phyloP scores from a whole-genome alignment of 1,140 invertebrate species.

The Leptopilina clavipes region DNA sequence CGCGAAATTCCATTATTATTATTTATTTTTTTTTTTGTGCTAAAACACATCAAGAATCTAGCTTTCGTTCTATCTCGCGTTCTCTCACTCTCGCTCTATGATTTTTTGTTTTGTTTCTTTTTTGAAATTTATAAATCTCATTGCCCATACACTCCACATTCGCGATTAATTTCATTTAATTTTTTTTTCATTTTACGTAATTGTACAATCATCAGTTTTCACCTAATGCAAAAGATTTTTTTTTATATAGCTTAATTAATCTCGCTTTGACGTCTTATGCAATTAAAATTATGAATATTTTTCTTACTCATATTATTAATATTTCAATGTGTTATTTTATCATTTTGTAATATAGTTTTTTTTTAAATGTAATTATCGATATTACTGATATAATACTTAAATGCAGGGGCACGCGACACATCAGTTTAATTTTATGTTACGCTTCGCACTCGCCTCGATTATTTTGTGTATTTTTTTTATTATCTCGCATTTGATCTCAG shows the following conservation, averaged over 20 bases:
- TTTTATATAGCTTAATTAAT: constrained; percentile 55
- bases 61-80: neutral
- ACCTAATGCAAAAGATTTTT: constrained; percentile 68
- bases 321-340: constrained; percentile 66
- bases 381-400: constrained; percentile 71
- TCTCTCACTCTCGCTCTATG: constrained; percentile 26
- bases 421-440: constrained; percentile 48
- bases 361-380: constrained; percentile 69
- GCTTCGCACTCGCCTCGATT: constrained; percentile 41
- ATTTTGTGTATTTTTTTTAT: constrained; percentile 32
- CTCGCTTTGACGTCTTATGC: constrained; percentile 62
- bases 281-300: constrained; percentile 72
- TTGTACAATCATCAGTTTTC: constrained; percentile 47
- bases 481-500: constrained; percentile 46
- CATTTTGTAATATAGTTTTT: constrained; percentile 67
- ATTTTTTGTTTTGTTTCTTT: constrained; percentile 44
- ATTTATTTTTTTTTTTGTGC: constrained; percentile 13
- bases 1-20: constrained; percentile 1
- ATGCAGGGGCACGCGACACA: constrained; percentile 68
- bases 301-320: constrained; percentile 71
- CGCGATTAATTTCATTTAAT: constrained; percentile 48
- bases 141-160: constrained; percentile 55
- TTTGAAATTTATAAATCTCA: constrained; percentile 53
- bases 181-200: constrained; percentile 43
- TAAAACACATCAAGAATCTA: constrained; percentile 34